Conservation (phyloP, 2,797 vertebrate species). For the Coranthus polyacanthus region DNA sequence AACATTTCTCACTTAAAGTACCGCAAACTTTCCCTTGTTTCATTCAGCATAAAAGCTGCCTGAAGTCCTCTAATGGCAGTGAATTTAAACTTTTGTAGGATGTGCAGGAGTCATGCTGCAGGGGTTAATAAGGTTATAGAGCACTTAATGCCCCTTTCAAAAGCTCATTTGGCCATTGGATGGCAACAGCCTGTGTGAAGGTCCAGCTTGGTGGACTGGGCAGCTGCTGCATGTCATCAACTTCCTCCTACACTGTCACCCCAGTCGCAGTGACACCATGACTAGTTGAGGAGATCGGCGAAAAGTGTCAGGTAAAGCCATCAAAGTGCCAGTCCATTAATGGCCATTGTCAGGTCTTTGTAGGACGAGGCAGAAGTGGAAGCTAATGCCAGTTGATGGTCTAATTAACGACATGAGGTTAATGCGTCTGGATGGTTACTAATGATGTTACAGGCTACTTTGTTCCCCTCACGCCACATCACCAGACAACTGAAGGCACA, state of each 20-base stretch:
- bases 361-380: conserved; percentile 32
- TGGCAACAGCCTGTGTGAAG: background rate
- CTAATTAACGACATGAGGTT: conserved; percentile 67
- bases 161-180: conserved; percentile 14
- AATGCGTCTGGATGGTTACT: conserved; percentile 64
- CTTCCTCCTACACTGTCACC: conserved; percentile 1
- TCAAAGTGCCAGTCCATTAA: conserved; percentile 47
- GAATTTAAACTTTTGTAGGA: background rate
- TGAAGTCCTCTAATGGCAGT: background rate
- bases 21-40: too few relatives aligned
- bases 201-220: conserved; percentile 17
- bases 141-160: conserved; percentile 20
- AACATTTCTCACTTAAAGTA: too few relatives aligned
- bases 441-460: conserved; percentile 56
- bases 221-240: conserved; percentile 42
- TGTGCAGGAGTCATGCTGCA: background rate
- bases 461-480: conserved; percentile 37
- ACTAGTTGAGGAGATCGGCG: conserved; percentile 39
- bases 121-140: conserved; percentile 2
- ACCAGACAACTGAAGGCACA: conserved; percentile 16
- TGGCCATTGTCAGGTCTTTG: conserved; percentile 47
- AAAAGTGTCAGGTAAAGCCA: conserved; percentile 44
- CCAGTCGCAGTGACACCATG: background rate
- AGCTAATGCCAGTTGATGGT: conserved; percentile 64
- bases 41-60: too few relatives aligned